Evolutionary conservation across 1,140 invertebrate species (phyloP).

Genomic region (Solenopsis invicta): DNA sequence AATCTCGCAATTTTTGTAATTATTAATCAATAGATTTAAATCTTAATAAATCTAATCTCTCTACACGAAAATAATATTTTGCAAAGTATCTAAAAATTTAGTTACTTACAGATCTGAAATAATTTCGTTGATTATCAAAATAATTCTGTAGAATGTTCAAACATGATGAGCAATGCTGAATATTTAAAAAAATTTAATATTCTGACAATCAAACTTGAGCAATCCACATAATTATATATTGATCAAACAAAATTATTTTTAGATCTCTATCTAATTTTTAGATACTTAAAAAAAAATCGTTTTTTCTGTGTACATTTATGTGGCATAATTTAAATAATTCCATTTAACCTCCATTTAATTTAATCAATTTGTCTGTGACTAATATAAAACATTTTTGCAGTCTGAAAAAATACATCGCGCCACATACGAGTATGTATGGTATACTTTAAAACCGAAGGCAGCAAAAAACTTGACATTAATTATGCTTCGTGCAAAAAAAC

Average conservation of each 20-base stretch:
- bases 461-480: slow-evolving; percentile 26
- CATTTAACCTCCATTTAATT: not conserved
- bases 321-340: slow-evolving; percentile 6
- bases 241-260: too few species aligned
- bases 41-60: not conserved
- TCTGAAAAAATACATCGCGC: slow-evolving; percentile 11
- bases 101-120: too few species aligned
- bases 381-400: slow-evolving; percentile 1
- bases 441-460: not conserved
- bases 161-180: too few species aligned
- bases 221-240: too few species aligned
- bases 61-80: not conserved
- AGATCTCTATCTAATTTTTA: too few species aligned
- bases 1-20: not conserved
- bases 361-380: not conserved
- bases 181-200: too few species aligned
- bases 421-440: slow-evolving; percentile 16
- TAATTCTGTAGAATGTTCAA: too few species aligned
- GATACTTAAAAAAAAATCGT: too few species aligned
- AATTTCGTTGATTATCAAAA: too few species aligned
- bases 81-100: too few species aligned
- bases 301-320: not conserved
- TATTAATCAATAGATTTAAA: not conserved
- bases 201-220: too few species aligned
- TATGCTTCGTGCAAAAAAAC: slow-evolving; percentile 28